Conservation (phyloP, 2,888 invertebrate genomes). For the Cylloceria caligata region DNA sequence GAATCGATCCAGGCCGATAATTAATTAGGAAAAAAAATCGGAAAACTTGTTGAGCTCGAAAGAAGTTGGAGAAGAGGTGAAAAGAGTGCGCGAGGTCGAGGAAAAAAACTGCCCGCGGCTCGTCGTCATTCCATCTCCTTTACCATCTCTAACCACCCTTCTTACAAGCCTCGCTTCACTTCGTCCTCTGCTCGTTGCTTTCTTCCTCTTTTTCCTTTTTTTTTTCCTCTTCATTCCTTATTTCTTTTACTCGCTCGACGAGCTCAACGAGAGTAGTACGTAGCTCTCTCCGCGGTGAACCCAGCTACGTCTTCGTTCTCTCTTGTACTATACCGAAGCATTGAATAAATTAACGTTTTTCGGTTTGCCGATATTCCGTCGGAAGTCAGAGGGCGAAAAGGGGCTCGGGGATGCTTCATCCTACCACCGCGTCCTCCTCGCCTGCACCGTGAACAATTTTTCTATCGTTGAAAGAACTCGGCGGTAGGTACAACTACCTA, state of each 20-base stretch:
- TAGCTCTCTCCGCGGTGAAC: conserved; percentile 51
- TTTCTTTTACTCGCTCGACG: conserved; percentile 54
- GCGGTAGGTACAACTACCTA: conserved; percentile 39
- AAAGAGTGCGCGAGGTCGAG: conserved; percentile 49
- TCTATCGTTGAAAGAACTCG: conserved; percentile 56
- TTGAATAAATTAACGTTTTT: conserved; percentile 83
- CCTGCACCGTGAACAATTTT: conserved; percentile 60
- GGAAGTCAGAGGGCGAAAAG: conserved; percentile 32
- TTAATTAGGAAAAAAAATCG: conserved; percentile 81
- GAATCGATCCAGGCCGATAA: conserved; percentile 81
- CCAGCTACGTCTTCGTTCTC: conserved; percentile 55
- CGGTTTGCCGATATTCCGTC: conserved; percentile 79
- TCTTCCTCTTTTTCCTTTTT: conserved; percentile 37
- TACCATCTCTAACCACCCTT: conserved; percentile 51
- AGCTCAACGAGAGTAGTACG: conserved; percentile 32
- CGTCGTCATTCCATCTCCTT: conserved; percentile 57
- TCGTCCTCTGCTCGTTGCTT: conserved; percentile 49
- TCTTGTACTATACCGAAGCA: conserved; percentile 73
- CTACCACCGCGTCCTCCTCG: conserved; percentile 42
- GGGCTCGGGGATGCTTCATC: conserved; percentile 44
- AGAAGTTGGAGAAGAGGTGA: conserved; percentile 57
- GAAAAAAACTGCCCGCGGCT: conserved; percentile 72
- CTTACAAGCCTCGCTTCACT: conserved; percentile 60
- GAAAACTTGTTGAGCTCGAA: conserved; percentile 79
- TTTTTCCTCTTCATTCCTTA: conserved; percentile 42